Evolutionary conservation across 2,113 vertebrate species (phyloP).

Genomic region (Tursiops truncatus): DNA sequence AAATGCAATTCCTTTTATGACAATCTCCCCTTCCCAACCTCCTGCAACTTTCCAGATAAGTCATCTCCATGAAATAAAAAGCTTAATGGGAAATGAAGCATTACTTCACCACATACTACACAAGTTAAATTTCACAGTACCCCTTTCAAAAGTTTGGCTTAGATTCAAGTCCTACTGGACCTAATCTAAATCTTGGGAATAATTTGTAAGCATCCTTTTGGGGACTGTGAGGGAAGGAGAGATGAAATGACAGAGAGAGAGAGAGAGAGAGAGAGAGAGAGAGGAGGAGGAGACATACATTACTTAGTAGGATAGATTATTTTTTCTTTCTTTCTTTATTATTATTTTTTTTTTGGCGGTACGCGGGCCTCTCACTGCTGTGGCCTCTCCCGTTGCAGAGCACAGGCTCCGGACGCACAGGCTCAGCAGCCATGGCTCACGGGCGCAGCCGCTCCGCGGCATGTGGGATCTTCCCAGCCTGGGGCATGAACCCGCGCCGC

Average conservation of each 20-base stretch:
- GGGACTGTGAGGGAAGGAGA: rapidly evolving
- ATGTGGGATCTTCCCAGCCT: too few species aligned
- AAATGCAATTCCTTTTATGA: not conserved
- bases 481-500: too few species aligned
- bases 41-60: not conserved
- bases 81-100: not conserved
- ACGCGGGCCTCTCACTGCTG: too few species aligned
- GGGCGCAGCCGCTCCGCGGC: too few species aligned
- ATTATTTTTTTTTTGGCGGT: too few species aligned
- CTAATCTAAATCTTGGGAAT: not conserved
- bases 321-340: not conserved
- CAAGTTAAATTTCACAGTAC: not conserved
- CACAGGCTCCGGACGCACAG: too few species aligned
- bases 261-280: too few species aligned
- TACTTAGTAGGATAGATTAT: not conserved
- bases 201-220: not conserved
- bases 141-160: not conserved
- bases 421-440: too few species aligned
- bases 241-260: not conserved
- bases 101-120: not conserved
- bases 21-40: not conserved
- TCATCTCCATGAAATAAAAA: not conserved
- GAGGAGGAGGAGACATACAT: too few species aligned
- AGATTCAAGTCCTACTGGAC: not conserved
- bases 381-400: too few species aligned